Conservation (phyloP, 2,113 vertebrate genomes). For the Phylloscopus trochiloides region DNA sequence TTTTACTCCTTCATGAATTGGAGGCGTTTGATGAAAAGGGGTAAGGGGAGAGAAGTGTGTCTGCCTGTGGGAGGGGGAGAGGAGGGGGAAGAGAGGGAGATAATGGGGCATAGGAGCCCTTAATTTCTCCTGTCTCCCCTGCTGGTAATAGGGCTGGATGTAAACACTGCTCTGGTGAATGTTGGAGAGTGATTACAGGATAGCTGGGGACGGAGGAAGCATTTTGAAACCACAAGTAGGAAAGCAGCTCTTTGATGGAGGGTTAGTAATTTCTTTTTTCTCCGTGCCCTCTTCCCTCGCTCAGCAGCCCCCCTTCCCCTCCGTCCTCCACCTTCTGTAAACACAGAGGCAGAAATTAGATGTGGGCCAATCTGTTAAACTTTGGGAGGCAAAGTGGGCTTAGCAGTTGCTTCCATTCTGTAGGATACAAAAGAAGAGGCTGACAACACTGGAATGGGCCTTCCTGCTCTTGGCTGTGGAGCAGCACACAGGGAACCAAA, state of each 20-base stretch:
- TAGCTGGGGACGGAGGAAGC: conserved; percentile 64
- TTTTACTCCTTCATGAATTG: conserved; percentile 72
- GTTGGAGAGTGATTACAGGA: conserved; percentile 73
- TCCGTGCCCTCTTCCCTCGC: neutral
- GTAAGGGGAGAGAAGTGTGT: conserved; percentile 50
- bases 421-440: conserved; percentile 32
- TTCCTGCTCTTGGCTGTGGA: conserved; percentile 38
- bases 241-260: conserved; percentile 74
- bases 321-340: conserved; percentile 61
- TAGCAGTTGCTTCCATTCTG: neutral
- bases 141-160: conserved; percentile 76
- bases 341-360: conserved; percentile 70
- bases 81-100: conserved; percentile 52
- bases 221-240: conserved; percentile 71
- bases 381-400: conserved; percentile 60
- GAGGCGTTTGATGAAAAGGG: conserved; percentile 70
- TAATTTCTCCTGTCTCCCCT: conserved; percentile 72
- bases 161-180: conserved; percentile 74
- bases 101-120: conserved; percentile 70
- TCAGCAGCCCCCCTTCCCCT: conserved; percentile 11
- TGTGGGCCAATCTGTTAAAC: conserved; percentile 60
- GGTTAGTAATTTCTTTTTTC: conserved; percentile 52
- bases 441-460: conserved; percentile 32
- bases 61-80: conserved; percentile 47
- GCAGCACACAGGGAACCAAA: neutral